Percentiles rank a stretch among this genome's conserved stretches.
These are phyloP conservation scores for Allophyes oxyacanthae DNA, from an alignment of 2,888 invertebrate genomes.

Conservation along the genomic window DNA sequence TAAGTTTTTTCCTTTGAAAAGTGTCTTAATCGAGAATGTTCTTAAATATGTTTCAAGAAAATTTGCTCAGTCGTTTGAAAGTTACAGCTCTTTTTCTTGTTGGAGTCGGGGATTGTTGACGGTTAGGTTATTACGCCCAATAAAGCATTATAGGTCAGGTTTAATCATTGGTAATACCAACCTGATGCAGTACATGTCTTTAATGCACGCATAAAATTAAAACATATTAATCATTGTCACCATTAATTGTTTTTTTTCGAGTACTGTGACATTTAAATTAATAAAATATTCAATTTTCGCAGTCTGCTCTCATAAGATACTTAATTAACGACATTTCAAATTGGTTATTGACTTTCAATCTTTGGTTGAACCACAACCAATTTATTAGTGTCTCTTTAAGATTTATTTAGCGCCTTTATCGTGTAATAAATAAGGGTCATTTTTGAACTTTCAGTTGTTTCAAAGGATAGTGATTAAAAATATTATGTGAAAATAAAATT, in stretches of 20 bases:
- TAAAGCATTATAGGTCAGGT: too few relatives aligned
- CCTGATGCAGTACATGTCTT: constrained; percentile 2
- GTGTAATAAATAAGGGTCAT: constrained; percentile 3
- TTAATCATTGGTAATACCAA: too few relatives aligned
- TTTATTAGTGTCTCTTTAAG: not conserved
- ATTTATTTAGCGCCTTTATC: constrained; percentile 8
- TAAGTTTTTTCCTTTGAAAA: too few relatives aligned
- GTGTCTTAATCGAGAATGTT: too few relatives aligned
- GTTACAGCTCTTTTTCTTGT: too few relatives aligned
- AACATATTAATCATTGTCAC: constrained; percentile 43
- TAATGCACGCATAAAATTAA: constrained; percentile 21
- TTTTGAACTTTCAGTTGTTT: not conserved
- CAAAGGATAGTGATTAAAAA: constrained; percentile 13
- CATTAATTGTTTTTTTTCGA: constrained; percentile 39
- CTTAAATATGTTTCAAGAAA: too few relatives aligned
- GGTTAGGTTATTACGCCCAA: too few relatives aligned
- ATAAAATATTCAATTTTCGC: constrained; percentile 36
- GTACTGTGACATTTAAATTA: constrained; percentile 39
- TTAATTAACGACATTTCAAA: constrained; percentile 52
- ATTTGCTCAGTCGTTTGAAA: too few relatives aligned
- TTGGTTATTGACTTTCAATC: constrained; percentile 59
- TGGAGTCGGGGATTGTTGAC: too few relatives aligned
- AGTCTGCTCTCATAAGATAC: constrained; percentile 22
- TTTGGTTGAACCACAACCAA: constrained; percentile 16
- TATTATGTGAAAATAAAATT: constrained; percentile 18